These are phyloP conservation scores for Perca flavescens DNA, from an alignment of 2,113 vertebrate species.

Conservation along the genomic window DNA sequence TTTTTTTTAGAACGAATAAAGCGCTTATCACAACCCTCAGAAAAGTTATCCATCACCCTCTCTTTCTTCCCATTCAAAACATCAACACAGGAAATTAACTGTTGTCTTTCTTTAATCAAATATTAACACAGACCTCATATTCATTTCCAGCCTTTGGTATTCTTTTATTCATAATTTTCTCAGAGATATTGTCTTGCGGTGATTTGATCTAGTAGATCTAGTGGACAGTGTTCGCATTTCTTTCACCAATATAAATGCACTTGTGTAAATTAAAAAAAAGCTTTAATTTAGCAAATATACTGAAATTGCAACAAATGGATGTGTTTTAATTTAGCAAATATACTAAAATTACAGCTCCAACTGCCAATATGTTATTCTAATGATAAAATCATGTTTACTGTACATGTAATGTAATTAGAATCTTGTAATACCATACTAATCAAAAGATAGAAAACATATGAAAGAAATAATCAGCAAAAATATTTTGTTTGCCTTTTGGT, in stretches of 20 bases:
- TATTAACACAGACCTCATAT: conserved; percentile 37
- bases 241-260: conserved; percentile 4
- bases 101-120: conserved; percentile 49
- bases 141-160: conserved; percentile 5
- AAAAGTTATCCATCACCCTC: conserved; percentile 17
- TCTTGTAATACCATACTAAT: neutral
- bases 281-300: neutral
- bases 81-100: conserved; percentile 57
- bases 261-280: neutral
- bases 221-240: conserved; percentile 18
- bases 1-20: conserved; percentile 18
- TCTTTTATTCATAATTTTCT: conserved; percentile 20
- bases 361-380: neutral
- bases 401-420: conserved; percentile 5
- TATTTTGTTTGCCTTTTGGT: neutral
- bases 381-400: neutral
- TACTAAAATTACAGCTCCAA: neutral
- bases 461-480: neutral
- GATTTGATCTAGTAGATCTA: conserved; percentile 41
- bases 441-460: conserved; percentile 14
- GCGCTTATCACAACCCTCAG: conserved; percentile 11
- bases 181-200: conserved; percentile 30
- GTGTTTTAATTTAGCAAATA: neutral
- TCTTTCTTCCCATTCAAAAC: conserved; percentile 24
- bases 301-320: neutral